Evolutionary conservation across 2,888 invertebrate species (phyloP).

Genomic region (Laspeyria flexula): DNA sequence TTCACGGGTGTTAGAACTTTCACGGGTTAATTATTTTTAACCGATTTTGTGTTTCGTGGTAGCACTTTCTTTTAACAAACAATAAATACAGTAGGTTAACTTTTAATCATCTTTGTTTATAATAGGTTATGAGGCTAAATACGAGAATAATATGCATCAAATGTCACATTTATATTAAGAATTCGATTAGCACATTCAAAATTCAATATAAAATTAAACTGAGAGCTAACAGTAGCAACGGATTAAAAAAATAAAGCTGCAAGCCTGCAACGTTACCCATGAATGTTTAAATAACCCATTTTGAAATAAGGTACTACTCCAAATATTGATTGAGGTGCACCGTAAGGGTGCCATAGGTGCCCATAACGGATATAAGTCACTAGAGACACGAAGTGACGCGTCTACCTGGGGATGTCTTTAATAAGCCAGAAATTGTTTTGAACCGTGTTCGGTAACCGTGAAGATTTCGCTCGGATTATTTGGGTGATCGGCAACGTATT

Average conservation of each 20-base stretch:
- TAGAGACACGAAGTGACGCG: conserved; percentile 41
- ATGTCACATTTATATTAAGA: too few relatives aligned
- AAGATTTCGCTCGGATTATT: conserved; percentile 78
- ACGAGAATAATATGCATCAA: too few relatives aligned
- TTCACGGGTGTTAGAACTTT: conserved; percentile 69
- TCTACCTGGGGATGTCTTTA: conserved; percentile 74
- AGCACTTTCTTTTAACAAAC: background rate
- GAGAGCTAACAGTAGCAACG: conserved; percentile 2
- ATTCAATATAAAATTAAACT: background rate
- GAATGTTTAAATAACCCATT: conserved; percentile 44
- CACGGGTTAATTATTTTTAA: conserved; percentile 56
- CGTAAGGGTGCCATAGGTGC: conserved; percentile 50
- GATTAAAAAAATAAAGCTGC: conserved; percentile 9
- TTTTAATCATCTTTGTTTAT: too few relatives aligned
- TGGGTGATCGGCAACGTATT: conserved; percentile 64
- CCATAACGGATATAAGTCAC: conserved; percentile 53
- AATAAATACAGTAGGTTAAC: background rate
- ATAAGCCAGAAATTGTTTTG: conserved; percentile 84
- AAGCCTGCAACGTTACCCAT: conserved; percentile 6
- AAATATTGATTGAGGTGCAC: conserved; percentile 68
- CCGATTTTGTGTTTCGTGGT: conserved; percentile 39
- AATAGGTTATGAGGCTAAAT: too few relatives aligned
- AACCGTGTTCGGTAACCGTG: conserved; percentile 78
- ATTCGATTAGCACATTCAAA: too few relatives aligned
- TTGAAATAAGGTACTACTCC: conserved; percentile 48